Evolutionary conservation across 2,113 vertebrate species (phyloP).

Genomic region (Cygnus buccinator): DNA sequence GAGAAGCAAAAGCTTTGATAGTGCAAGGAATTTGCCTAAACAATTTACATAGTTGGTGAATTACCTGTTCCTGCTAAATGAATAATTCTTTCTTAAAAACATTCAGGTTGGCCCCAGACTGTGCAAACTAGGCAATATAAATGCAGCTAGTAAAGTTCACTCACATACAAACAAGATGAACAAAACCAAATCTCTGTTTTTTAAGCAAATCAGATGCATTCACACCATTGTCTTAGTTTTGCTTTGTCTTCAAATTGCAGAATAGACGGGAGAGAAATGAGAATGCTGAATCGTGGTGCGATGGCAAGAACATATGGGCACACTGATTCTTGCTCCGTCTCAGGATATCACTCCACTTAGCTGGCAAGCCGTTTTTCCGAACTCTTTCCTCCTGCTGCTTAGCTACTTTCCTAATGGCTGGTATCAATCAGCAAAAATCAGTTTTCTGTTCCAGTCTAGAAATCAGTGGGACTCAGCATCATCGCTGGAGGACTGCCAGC

Average conservation of each 20-base stretch:
- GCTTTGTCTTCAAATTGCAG: neutral
- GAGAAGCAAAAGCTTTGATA: neutral
- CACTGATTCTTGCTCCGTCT: neutral
- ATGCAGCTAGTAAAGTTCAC: neutral
- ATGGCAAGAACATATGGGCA: neutral
- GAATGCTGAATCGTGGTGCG: neutral
- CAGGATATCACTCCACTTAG: neutral
- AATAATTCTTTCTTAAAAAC: neutral
- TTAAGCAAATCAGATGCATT: neutral
- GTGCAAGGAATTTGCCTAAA: neutral
- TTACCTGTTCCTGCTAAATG: neutral
- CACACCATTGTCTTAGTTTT: neutral
- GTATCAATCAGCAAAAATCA: neutral
- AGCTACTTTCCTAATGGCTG: neutral
- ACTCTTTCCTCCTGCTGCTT: neutral
- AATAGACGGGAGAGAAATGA: neutral
- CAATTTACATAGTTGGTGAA: neutral
- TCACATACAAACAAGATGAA: neutral
- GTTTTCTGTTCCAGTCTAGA: neutral
- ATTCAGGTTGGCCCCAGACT: neutral
- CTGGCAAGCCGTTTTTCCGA: neutral
- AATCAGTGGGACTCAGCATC: neutral
- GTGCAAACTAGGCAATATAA: conserved; percentile 24
- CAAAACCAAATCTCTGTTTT: neutral
- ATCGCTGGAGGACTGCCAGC: neutral